Base-by-base conservation (phyloP, 2,113 vertebrate species). In the Leucopternis melanops region DNA sequence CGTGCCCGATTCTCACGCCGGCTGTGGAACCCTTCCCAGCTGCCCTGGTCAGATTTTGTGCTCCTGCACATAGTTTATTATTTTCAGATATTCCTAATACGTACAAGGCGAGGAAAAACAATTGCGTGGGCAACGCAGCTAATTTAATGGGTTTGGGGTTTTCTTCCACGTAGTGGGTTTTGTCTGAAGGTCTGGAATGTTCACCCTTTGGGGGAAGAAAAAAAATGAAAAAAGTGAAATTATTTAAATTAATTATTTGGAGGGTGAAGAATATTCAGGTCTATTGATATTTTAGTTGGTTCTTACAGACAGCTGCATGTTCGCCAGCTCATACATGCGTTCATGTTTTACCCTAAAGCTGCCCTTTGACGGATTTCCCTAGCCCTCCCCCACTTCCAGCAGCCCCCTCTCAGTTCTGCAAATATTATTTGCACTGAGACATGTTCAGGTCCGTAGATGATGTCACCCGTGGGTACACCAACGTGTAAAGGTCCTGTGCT, bases 241-340 rank as follows among this genome's bases (percentile, higher is more conserved):
- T 4, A 54, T 77, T 93, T 65, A 49, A 59, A 44, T 15, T 0
- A 65, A 13, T 59, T 52, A 31, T 32, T 42, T 26, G 25, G 7
- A 11, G 3, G 8, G 16, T 32, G 57, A 90, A 23, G 29, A 49
- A 75, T 58, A 31, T 23, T 44, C 16, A 40, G 9, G 17, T 69
- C 18, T 40, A 21, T 38, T 11, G 55, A 47, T 31, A 58, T 16
- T 42, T 55, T 10, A 27, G 10, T 32, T 19, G 17, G 13, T 27
- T 90, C 27, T 81, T 45, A 8, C 0, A 38, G 32, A 10, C 38
- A 81, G 17, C 1, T 44, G 11, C 7, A 0, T 6, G 44, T 66
- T 73, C 13, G 1, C n/a, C 44, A 34, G 5, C 38, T 86, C 49
- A 27, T 1, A 7, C 18, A 2, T 1, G 3, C 1, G 6, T 32